These are phyloP conservation scores for Anoplius nigerrimus DNA, from an alignment of 2,888 invertebrate species.

Conservation along the genomic window DNA sequence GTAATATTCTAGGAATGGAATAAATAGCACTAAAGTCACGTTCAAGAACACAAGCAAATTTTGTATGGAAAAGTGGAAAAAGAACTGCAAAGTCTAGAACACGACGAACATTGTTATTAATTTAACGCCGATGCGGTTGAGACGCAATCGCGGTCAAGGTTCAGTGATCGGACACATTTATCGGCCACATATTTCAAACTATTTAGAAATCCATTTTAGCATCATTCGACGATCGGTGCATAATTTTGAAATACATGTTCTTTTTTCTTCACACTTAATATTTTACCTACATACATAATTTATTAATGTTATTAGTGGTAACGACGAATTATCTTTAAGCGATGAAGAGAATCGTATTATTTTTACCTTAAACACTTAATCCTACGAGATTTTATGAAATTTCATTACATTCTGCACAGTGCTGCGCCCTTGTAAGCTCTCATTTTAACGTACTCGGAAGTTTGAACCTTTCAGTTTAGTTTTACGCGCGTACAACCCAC, in stretches of 20 bases:
- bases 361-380: conserved; percentile 41
- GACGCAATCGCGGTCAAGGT: conserved; percentile 10
- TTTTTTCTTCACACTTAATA: conserved; percentile 38
- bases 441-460: conserved; percentile 37
- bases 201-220: too few species aligned
- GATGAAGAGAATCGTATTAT: conserved; percentile 45
- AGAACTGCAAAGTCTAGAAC: conserved; percentile 34
- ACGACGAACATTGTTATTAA: conserved; percentile 32
- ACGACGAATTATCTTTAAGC: conserved; percentile 46
- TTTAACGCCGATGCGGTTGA: conserved; percentile 20
- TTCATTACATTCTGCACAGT: conserved; percentile 43
- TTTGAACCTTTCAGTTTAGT: conserved; percentile 32
- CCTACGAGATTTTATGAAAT: conserved; percentile 44
- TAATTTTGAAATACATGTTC: conserved; percentile 42
- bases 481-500: too few species aligned
- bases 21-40: conserved; percentile 31
- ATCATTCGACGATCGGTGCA: conserved; percentile 15
- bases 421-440: conserved; percentile 37
- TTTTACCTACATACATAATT: conserved; percentile 39
- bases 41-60: background rate
- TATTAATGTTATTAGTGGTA: conserved; percentile 38
- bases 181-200: background rate
- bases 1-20: conserved; percentile 33
- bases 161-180: background rate
- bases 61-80: conserved; percentile 52